Evolutionary conservation across 1,140 invertebrate species (phyloP).

Genomic region (Plutomurus gul): DNA sequence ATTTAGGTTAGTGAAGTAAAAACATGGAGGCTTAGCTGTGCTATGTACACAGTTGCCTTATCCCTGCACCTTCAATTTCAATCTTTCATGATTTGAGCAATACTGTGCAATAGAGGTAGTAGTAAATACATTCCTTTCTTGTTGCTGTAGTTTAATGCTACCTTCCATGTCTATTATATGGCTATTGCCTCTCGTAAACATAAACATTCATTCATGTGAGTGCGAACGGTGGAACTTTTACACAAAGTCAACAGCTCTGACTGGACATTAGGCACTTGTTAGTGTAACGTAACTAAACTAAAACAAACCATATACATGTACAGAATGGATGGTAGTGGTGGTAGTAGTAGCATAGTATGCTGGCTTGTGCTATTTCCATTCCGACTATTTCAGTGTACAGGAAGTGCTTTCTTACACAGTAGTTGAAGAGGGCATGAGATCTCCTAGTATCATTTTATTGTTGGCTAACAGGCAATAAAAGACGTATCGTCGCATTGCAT

Average conservation of each 20-base stretch:
- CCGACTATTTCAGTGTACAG: too few relatives aligned
- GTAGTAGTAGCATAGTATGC: background rate
- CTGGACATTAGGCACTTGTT: constrained; percentile 44
- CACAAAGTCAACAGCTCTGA: constrained; percentile 41
- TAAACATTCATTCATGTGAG: constrained; percentile 41
- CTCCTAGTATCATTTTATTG: constrained; percentile 48
- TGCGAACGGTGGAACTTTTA: constrained; percentile 14
- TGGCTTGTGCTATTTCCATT: background rate
- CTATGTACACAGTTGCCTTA: too few relatives aligned
- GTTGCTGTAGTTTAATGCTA: background rate
- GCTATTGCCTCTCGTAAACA: constrained; percentile 40
- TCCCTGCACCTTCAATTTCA: constrained; percentile 18
- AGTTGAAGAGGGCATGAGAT: constrained; percentile 1
- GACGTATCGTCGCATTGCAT: constrained; percentile 44
- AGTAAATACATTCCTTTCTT: constrained; percentile 3
- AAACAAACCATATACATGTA: background rate
- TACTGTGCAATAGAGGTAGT: background rate
- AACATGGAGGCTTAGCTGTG: background rate
- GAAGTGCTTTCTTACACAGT: too few relatives aligned
- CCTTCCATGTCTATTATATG: background rate
- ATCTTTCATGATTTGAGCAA: constrained; percentile 19
- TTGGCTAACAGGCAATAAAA: constrained; percentile 48
- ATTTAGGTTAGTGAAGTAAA: background rate
- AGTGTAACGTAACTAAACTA: constrained; percentile 21
- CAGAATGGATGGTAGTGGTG: background rate